A percentile compares a stretch with the other conserved stretches of the same genome.
phyloP scores from a whole-genome alignment of 2,113 vertebrate species.

The Python bivittatus region DNA sequence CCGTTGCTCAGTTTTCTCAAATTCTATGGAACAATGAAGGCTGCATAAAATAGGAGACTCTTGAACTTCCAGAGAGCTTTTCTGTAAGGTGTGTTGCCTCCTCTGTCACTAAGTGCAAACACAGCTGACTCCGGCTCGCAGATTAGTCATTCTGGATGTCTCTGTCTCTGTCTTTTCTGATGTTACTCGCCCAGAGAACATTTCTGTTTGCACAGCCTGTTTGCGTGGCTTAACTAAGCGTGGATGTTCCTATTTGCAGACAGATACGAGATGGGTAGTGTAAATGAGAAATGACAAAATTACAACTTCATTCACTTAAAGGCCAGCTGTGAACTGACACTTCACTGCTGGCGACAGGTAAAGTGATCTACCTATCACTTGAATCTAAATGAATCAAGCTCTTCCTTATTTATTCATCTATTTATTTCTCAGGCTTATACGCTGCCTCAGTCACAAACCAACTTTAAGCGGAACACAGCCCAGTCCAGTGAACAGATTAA shows the following conservation, averaged over 20 bases:
- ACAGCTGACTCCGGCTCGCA: background rate
- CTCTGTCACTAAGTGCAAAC: background rate
- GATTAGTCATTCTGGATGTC: background rate
- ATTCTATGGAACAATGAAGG: slow-evolving; percentile 48
- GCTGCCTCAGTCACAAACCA: background rate
- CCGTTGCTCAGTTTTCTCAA: slow-evolving; percentile 50
- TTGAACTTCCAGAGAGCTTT: background rate
- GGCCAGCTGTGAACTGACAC: background rate
- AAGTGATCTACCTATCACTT: no score
- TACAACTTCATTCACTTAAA: background rate
- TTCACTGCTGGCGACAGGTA: background rate
- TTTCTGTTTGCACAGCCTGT: background rate
- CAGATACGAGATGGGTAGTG: background rate
- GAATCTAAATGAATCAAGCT: background rate
- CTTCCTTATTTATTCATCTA: background rate
- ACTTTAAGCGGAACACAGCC: no score
- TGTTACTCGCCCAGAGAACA: background rate
- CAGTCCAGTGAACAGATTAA: no score
- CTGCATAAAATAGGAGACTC: background rate
- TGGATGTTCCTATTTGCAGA: no score
- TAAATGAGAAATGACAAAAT: background rate
- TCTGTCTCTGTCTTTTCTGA: background rate
- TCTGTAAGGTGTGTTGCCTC: slow-evolving; percentile 1
- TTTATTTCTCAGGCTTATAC: background rate
- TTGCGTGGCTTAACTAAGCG: background rate